Conservation (phyloP, 2,888 invertebrate species). For the Acanthoscelides obtectus region DNA sequence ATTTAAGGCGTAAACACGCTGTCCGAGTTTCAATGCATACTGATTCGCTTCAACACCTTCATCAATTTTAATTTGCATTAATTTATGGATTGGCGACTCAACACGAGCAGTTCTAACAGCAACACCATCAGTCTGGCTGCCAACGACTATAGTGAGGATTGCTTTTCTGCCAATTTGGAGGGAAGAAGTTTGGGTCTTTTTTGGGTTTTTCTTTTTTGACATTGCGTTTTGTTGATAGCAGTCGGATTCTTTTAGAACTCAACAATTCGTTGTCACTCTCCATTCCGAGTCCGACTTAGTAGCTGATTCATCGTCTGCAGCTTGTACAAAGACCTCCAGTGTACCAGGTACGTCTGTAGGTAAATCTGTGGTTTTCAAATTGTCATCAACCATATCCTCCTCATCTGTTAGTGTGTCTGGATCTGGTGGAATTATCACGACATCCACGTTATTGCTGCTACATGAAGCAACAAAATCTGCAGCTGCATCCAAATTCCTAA, state of each 20-base stretch:
- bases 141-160: no score
- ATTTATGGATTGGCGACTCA: no score
- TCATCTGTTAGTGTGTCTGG: slow-evolving; percentile 5
- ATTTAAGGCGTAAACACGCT: no score
- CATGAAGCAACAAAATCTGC: slow-evolving; percentile 1
- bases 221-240: no score
- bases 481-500: slow-evolving; percentile 2
- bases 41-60: no score
- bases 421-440: slow-evolving; percentile 9
- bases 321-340: neutral
- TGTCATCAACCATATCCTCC: neutral
- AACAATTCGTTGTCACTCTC: neutral
- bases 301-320: neutral
- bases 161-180: neutral
- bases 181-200: neutral
- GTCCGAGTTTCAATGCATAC: no score
- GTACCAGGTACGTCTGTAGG: neutral
- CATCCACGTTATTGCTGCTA: slow-evolving; percentile 6
- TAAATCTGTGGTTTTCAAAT: neutral
- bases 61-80: no score
- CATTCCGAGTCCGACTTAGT: neutral
- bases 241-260: neutral
- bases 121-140: neutral
- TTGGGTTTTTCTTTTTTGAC: no score
- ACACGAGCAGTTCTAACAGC: neutral